Conservation (phyloP, 2,797 vertebrate genomes). For the Anguilla anguilla region DNA sequence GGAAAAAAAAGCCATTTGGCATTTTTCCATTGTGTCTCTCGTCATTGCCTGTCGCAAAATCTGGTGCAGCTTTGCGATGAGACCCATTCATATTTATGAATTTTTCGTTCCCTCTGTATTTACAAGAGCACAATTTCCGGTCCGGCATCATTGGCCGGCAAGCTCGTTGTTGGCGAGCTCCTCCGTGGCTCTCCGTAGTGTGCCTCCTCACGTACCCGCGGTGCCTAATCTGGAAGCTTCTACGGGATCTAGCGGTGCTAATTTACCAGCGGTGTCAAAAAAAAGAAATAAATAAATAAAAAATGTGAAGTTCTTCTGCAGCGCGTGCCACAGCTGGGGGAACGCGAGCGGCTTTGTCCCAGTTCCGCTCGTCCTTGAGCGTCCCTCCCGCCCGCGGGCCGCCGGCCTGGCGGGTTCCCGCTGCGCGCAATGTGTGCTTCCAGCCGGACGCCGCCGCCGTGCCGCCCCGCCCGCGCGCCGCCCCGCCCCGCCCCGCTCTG, state of each 20-base stretch:
- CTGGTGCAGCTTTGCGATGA: background rate
- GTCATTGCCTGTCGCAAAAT: background rate
- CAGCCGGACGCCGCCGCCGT: constrained; percentile 67
- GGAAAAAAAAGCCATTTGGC: background rate
- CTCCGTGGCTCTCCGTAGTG: background rate
- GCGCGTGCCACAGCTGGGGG: constrained; percentile 56
- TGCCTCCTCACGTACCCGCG: background rate
- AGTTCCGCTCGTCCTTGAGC: constrained; percentile 82
- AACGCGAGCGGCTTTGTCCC: constrained; percentile 74
- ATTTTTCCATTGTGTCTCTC: background rate
- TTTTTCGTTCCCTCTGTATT: background rate
- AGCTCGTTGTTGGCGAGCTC: background rate
- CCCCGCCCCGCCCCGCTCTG: constrained; percentile 70
- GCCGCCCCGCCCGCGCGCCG: constrained; percentile 65
- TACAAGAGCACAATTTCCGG: no score
- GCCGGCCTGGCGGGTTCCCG: constrained; percentile 73
- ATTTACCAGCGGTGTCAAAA: background rate
- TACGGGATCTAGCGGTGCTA: background rate
- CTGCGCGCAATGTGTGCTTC: constrained; percentile 77
- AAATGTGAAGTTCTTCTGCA: background rate
- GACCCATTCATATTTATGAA: background rate
- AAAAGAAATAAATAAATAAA: background rate
- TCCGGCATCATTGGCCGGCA: background rate
- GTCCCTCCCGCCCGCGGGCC: constrained; percentile 69
- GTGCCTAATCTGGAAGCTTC: background rate